phyloP scores from a whole-genome alignment of 2,113 vertebrate genomes.

The Piprites chloris region DNA sequence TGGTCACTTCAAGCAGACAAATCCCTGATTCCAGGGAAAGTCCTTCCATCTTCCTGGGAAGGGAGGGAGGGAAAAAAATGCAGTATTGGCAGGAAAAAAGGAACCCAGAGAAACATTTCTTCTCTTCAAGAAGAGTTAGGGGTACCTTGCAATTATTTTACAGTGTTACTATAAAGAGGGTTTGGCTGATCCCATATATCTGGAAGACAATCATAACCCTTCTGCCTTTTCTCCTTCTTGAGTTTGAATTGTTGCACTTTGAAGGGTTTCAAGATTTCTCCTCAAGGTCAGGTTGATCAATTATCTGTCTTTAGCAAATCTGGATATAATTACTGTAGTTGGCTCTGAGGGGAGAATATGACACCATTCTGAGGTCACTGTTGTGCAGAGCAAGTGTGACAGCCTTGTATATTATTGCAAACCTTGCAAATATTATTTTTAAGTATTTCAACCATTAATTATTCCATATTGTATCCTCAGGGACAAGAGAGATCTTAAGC shows the following conservation, averaged over 20 bases:
- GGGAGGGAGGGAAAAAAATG: background rate
- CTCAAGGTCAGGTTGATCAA: background rate
- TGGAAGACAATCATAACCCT: background rate
- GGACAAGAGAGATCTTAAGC: background rate
- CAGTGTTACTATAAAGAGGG: background rate
- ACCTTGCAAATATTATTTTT: background rate
- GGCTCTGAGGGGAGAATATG: background rate
- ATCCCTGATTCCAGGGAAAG: background rate
- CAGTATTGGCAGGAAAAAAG: background rate
- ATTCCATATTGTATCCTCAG: background rate
- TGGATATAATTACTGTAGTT: background rate
- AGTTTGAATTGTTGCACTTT: background rate
- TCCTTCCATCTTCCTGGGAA: background rate
- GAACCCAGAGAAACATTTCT: background rate
- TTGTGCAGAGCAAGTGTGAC: background rate
- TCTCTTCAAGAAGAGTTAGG: background rate
- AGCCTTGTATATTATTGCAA: background rate
- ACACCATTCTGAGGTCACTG: background rate
- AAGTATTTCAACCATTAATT: background rate
- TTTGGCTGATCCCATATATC: background rate
- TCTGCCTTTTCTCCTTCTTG: background rate
- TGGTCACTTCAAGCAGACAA: background rate
- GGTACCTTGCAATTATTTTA: accelerated
- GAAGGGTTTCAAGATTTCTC: background rate
- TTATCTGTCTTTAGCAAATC: background rate